Percentiles rank a stretch among this genome's conserved stretches.
Evolutionary conservation across 1,140 invertebrate genomes (phyloP).

Genomic region (Frieseomelitta varia): DNA sequence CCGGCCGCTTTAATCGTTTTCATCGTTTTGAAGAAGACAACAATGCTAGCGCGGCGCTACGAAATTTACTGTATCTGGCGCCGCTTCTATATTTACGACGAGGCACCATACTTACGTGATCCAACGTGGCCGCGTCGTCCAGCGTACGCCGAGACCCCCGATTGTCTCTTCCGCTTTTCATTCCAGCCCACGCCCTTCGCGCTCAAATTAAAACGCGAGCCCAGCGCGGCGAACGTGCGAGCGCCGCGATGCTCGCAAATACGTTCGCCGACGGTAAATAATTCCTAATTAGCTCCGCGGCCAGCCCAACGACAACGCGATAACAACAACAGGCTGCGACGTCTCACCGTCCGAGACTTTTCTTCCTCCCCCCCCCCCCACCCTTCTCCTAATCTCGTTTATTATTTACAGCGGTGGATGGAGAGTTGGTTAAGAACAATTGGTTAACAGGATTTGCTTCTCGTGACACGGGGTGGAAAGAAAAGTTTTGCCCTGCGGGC

Average conservation of each 20-base stretch:
- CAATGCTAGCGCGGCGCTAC: slow-evolving; percentile 50
- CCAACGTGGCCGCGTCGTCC: slow-evolving; percentile 40
- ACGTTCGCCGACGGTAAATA: slow-evolving; percentile 57
- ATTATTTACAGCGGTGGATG: neutral
- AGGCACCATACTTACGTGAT: slow-evolving; percentile 62
- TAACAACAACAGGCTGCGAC: slow-evolving; percentile 16
- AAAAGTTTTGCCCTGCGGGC: no score
- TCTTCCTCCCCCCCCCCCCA: no score
- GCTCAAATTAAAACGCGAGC: slow-evolving; percentile 62
- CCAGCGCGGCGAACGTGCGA: slow-evolving; percentile 47
- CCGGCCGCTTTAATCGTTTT: neutral
- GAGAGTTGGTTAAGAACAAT: no score
- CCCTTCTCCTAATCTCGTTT: neutral
- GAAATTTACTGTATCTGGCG: slow-evolving; percentile 67
- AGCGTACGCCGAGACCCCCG: slow-evolving; percentile 31
- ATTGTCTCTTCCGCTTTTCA: slow-evolving; percentile 62
- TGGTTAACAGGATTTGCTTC: no score
- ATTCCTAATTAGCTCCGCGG: slow-evolving; percentile 50
- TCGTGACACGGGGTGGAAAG: no score
- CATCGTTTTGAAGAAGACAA: neutral
- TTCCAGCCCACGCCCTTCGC: slow-evolving; percentile 51
- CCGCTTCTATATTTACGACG: slow-evolving; percentile 67
- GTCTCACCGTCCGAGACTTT: slow-evolving; percentile 30
- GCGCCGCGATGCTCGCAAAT: slow-evolving; percentile 47
- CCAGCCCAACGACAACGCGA: slow-evolving; percentile 7